Percentiles rank a stretch among this genome's conserved stretches.
Evolutionary conservation across 2,888 invertebrate species (phyloP).

Genomic region (Caenorhabditis sp.): DNA sequence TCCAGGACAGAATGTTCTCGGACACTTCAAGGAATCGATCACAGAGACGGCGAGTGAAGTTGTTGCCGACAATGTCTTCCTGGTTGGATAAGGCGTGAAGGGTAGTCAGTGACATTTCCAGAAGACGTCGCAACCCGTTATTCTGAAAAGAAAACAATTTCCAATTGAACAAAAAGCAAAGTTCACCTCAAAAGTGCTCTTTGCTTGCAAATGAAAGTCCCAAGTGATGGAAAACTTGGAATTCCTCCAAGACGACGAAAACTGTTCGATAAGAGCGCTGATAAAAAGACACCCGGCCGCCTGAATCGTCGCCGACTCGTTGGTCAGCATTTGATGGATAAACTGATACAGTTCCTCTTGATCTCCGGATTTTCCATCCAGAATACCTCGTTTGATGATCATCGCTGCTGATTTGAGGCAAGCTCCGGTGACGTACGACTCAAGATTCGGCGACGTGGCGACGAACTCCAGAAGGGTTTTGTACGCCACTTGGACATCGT

Average conservation of each 20-base stretch:
- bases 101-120: constrained; percentile 88
- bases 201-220: constrained; percentile 92
- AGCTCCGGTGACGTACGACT: constrained; percentile 74
- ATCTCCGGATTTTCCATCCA: constrained; percentile 86
- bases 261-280: constrained; percentile 91
- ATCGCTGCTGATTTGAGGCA: constrained; percentile 89
- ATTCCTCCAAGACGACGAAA: constrained; percentile 91
- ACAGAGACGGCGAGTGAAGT: constrained; percentile 65
- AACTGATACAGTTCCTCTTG: constrained; percentile 86
- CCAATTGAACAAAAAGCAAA: no score
- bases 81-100: constrained; percentile 84
- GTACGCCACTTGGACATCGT: constrained; percentile 88
- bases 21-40: constrained; percentile 85
- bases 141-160: no score
- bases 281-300: constrained; percentile 91
- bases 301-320: constrained; percentile 88
- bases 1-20: constrained; percentile 91
- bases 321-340: constrained; percentile 89
- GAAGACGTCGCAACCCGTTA: constrained; percentile 90
- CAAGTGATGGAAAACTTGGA: constrained; percentile 92
- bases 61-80: constrained; percentile 67
- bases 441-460: constrained; percentile 83
- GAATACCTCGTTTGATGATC: constrained; percentile 91
- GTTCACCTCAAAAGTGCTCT: constrained; percentile 90
- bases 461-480: constrained; percentile 84